A percentile compares a stretch with the other conserved stretches of the same genome.
These are phyloP conservation scores for Pristiophorus japonicus DNA, from an alignment of 2,113 vertebrate genomes.

Conservation along the genomic window DNA sequence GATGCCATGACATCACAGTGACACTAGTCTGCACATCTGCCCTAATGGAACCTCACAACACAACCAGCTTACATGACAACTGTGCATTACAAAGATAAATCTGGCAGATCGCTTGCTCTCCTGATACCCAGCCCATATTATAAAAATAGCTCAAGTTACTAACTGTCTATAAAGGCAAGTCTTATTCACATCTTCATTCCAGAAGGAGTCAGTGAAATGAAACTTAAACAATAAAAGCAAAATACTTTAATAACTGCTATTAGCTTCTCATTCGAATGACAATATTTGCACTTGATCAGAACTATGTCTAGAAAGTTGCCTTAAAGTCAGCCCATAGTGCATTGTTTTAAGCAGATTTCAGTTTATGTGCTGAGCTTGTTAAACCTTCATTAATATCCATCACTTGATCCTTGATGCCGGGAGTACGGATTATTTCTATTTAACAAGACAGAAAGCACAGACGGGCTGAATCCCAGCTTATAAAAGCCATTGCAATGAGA, in stretches of 20 bases:
- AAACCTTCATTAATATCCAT: neutral
- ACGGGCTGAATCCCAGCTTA: neutral
- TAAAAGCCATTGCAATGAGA: neutral
- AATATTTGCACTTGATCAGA: neutral
- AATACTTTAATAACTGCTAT: neutral
- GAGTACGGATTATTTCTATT: neutral
- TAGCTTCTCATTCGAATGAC: neutral
- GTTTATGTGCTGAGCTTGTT: neutral
- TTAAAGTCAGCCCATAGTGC: neutral
- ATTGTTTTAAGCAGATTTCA: neutral
- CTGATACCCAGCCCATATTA: neutral
- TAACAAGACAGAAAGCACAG: neutral
- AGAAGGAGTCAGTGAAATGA: neutral
- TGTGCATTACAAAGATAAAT: neutral
- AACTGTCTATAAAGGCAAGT: neutral
- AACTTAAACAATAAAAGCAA: neutral
- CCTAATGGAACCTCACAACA: neutral
- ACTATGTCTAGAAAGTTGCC: neutral
- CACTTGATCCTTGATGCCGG: neutral
- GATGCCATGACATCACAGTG: neutral
- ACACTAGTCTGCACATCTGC: neutral
- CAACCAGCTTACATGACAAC: neutral
- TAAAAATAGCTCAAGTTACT: neutral
- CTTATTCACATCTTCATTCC: neutral
- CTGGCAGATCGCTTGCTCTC: neutral